Percentiles rank a stretch among this genome's conserved stretches.
These are phyloP conservation scores for Stenurella melanura DNA, from an alignment of 2,888 invertebrate genomes.

Conservation along the genomic window DNA sequence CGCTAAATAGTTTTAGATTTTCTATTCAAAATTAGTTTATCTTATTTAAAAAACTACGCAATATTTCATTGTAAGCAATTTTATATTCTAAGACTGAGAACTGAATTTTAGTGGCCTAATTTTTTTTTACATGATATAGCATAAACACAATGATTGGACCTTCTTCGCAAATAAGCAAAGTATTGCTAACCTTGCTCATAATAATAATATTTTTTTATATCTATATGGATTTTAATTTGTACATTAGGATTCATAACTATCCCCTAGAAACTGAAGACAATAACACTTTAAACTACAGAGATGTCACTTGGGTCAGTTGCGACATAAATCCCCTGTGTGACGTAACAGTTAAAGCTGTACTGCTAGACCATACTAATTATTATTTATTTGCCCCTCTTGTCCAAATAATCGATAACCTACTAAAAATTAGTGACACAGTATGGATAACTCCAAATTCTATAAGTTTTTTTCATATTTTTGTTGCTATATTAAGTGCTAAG, in stretches of 20 bases:
- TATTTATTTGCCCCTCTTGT: constrained; percentile 88
- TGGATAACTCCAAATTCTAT: constrained; percentile 89
- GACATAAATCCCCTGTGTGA: constrained; percentile 85
- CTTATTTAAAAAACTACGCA: constrained; percentile 2
- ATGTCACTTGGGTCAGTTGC: constrained; percentile 80
- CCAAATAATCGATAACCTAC: constrained; percentile 81
- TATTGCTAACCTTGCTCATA: constrained; percentile 78
- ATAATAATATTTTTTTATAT: constrained; percentile 79
- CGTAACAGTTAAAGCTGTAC: constrained; percentile 87
- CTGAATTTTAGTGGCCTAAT: constrained; percentile 41
- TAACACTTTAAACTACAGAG: constrained; percentile 72
- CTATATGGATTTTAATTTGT: constrained; percentile 84
- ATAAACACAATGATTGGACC: constrained; percentile 80
- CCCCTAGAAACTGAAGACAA: constrained; percentile 74
- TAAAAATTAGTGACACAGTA: constrained; percentile 70
- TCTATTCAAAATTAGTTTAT: background rate
- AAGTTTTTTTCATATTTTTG: constrained; percentile 85
- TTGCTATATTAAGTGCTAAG: constrained; percentile 85
- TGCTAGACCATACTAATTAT: constrained; percentile 89
- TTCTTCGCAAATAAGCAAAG: constrained; percentile 83
- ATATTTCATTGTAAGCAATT: constrained; percentile 14
- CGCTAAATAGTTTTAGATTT: background rate
- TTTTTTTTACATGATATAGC: constrained; percentile 31
- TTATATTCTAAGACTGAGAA: constrained; percentile 53
- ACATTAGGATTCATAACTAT: constrained; percentile 82